A percentile compares a stretch with the other conserved stretches of the same genome.
phyloP scores from a whole-genome alignment of 2,797 vertebrate species.

The Sebastes elongatus region DNA sequence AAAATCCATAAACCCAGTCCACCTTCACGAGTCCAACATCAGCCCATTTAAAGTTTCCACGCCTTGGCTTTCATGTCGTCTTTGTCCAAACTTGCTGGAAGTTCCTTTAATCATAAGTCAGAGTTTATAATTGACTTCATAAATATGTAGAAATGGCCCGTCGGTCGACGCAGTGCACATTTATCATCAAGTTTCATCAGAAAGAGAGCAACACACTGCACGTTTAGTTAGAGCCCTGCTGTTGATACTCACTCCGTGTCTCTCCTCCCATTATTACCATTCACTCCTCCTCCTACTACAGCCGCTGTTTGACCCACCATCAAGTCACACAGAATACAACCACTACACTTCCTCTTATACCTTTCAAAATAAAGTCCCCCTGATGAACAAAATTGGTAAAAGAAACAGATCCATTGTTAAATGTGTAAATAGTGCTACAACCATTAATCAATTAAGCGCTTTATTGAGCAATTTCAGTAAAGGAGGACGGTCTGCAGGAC shows the following conservation, averaged over 20 bases:
- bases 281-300: constrained; percentile 43
- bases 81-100: constrained; percentile 56
- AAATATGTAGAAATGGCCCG: neutral
- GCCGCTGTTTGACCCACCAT: neutral
- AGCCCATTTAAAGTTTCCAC: constrained; percentile 64
- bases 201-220: constrained; percentile 28
- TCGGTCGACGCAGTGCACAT: neutral
- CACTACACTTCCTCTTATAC: neutral
- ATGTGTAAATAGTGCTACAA: neutral
- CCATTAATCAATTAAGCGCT: accelerated
- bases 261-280: constrained; percentile 53
- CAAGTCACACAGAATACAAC: accelerated
- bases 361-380: constrained; percentile 42
- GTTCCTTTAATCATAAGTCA: neutral
- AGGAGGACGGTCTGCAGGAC: too few relatives aligned
- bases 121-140: neutral
- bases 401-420: too few relatives aligned
- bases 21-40: constrained; percentile 7
- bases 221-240: constrained; percentile 35
- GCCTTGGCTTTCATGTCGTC: constrained; percentile 1
- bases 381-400: accelerated
- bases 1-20: constrained; percentile 20
- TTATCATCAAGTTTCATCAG: constrained; percentile 13
- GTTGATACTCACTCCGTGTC: constrained; percentile 43
- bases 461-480: neutral